A percentile compares a stretch with the other conserved stretches of the same genome.
Evolutionary conservation across 1,140 invertebrate species (phyloP).

Genomic region (Homalodisca vitripennis): DNA sequence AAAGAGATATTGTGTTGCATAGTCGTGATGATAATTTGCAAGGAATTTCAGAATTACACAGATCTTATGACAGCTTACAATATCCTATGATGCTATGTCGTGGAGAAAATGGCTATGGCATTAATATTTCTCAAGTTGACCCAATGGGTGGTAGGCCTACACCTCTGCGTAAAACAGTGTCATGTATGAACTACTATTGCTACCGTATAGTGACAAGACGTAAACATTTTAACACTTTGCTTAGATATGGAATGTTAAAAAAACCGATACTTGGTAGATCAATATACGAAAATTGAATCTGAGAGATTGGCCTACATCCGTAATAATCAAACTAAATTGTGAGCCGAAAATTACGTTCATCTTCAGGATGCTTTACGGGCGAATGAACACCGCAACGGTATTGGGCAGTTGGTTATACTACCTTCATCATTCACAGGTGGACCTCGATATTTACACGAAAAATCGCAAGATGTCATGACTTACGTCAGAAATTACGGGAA

Average conservation of each 20-base stretch:
- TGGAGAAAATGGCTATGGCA: constrained; percentile 45
- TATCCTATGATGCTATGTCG: constrained; percentile 52
- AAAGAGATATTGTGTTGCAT: constrained; percentile 43
- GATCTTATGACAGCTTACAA: constrained; percentile 44
- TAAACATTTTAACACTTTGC: constrained; percentile 39
- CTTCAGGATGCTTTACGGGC: constrained; percentile 7
- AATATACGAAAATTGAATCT: constrained; percentile 53
- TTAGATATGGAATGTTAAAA: constrained; percentile 42
- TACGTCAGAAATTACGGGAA: constrained; percentile 51
- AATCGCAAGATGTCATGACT: constrained; percentile 52
- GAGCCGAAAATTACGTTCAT: constrained; percentile 49
- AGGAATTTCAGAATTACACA: constrained; percentile 49
- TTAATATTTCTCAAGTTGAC: background rate
- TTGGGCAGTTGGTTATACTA: constrained; percentile 40
- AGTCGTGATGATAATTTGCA: constrained; percentile 37
- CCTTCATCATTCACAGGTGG: constrained; percentile 48
- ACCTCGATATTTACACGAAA: constrained; percentile 51
- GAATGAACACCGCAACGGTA: no score
- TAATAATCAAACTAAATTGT: constrained; percentile 51
- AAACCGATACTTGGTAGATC: constrained; percentile 50
- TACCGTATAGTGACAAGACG: constrained; percentile 43
- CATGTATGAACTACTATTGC: constrained; percentile 40
- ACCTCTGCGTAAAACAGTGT: constrained; percentile 38
- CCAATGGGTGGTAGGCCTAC: background rate
- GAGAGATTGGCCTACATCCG: constrained; percentile 48